phyloP scores from a whole-genome alignment of 1,140 invertebrate species.

The Drosophila pallidifrons region DNA sequence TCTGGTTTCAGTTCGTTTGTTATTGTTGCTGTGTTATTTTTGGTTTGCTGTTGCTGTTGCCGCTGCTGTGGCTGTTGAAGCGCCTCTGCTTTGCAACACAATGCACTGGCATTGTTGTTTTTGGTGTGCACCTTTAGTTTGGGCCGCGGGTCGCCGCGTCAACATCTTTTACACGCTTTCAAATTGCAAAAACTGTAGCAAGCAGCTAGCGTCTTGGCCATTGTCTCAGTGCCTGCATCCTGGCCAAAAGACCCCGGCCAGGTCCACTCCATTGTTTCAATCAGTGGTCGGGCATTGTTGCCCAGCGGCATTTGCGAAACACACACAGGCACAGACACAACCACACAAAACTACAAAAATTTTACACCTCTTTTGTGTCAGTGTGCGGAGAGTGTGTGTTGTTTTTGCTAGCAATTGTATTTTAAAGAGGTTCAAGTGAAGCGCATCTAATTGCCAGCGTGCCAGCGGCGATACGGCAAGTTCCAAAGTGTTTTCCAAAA shows the following conservation, averaged over 20 bases:
- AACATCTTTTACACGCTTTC: conserved; percentile 53
- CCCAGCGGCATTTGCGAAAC: conserved; percentile 67
- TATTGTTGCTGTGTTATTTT: conserved; percentile 15
- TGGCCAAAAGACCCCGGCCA: conserved; percentile 46
- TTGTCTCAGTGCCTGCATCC: conserved; percentile 56
- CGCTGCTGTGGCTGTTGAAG: conserved; percentile 17
- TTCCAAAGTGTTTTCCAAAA: conserved; percentile 60
- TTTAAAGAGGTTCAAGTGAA: conserved; percentile 83
- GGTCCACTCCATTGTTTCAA: conserved; percentile 71
- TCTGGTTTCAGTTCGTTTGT: conserved; percentile 19
- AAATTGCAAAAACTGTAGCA: conserved; percentile 67
- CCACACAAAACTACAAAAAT: conserved; percentile 35
- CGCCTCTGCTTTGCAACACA: conserved; percentile 42
- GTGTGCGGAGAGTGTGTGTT: conserved; percentile 28
- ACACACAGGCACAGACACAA: conserved; percentile 26
- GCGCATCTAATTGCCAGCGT: conserved; percentile 79
- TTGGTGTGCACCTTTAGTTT: conserved; percentile 37
- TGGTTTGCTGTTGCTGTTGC: no score
- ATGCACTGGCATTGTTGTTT: conserved; percentile 40
- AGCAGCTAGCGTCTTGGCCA: conserved; percentile 56
- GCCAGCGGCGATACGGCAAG: conserved; percentile 38
- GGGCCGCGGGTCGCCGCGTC: conserved; percentile 36
- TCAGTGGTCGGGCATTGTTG: conserved; percentile 75
- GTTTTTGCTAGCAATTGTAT: conserved; percentile 73
- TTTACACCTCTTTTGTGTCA: conserved; percentile 79